Conservation (phyloP, 2,113 vertebrate genomes). For the Scomber colias region DNA sequence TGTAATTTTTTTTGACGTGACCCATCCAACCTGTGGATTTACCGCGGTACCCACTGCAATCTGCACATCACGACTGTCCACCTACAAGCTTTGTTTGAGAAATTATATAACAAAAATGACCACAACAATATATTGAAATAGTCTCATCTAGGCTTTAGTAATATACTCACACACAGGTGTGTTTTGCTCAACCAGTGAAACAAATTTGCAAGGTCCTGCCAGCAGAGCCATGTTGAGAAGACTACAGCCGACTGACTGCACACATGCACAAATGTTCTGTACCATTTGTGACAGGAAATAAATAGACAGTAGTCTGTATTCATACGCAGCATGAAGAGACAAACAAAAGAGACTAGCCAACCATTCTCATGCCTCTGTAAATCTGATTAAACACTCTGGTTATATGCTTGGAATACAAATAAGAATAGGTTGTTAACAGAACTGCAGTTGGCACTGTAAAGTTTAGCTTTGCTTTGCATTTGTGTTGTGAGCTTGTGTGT, state of each 20-base stretch:
- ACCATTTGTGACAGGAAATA: not conserved
- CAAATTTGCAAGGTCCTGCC: too few species aligned
- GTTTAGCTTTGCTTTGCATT: not conserved
- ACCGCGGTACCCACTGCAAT: too few species aligned
- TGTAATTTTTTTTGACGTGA: too few species aligned
- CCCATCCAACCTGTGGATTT: too few species aligned
- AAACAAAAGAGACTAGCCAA: not conserved
- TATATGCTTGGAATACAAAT: conserved; percentile 10
- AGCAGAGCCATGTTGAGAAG: not conserved
- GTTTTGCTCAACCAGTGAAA: too few species aligned
- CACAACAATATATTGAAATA: too few species aligned
- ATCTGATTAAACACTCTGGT: conserved; percentile 10
- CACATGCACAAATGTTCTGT: conserved; percentile 7
- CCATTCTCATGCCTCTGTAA: not conserved
- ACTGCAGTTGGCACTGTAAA: not conserved
- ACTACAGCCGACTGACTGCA: conserved; percentile 1
- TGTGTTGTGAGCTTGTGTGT: not conserved
- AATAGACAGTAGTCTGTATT: not conserved
- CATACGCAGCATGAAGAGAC: not conserved
- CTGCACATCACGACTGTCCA: too few species aligned
- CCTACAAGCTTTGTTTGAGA: too few species aligned
- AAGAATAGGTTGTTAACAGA: not conserved
- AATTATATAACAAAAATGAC: too few species aligned
- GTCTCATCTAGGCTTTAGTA: too few species aligned
- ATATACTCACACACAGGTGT: too few species aligned